phyloP scores from a whole-genome alignment of 2,888 invertebrate genomes.

The Marasmarcha lunaedactyla region DNA sequence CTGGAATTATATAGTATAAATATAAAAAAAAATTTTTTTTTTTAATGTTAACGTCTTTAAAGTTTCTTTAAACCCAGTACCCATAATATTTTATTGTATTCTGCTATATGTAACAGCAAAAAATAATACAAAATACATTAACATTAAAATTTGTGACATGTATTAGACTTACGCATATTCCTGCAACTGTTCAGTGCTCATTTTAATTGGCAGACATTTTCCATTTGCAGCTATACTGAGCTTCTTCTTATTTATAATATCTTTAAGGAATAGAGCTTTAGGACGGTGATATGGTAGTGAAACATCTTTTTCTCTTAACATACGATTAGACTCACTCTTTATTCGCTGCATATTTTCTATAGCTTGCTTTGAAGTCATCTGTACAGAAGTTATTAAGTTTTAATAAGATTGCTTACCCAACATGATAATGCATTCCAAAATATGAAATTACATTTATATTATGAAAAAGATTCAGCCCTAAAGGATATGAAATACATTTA shows the following conservation, averaged over 20 bases:
- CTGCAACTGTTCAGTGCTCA: conserved; percentile 75
- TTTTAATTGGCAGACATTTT: conserved; percentile 67
- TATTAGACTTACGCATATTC: conserved; percentile 68
- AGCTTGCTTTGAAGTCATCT: conserved; percentile 77
- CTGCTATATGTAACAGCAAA: not conserved
- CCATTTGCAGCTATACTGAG: conserved; percentile 45
- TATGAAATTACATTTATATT: not conserved
- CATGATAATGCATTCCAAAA: conserved; percentile 4
- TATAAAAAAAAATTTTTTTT: not conserved
- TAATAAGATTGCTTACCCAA: not conserved
- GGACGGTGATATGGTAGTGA: conserved; percentile 90
- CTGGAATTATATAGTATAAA: conserved; percentile 40
- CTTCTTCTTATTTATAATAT: conserved; percentile 74
- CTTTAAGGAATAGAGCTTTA: conserved; percentile 81
- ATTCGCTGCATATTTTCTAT: conserved; percentile 80
- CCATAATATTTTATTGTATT: not conserved
- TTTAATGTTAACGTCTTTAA: too few relatives aligned
- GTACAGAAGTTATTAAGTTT: conserved; percentile 9
- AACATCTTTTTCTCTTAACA: conserved; percentile 80
- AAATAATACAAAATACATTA: too few relatives aligned
- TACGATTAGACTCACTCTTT: conserved; percentile 85
- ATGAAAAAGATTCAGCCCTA: too few relatives aligned
- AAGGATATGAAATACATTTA: not conserved
- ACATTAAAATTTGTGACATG: too few relatives aligned
- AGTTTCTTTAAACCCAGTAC: too few relatives aligned